Conservation (phyloP, 2,113 vertebrate species). For the Mustela nigripes region DNA sequence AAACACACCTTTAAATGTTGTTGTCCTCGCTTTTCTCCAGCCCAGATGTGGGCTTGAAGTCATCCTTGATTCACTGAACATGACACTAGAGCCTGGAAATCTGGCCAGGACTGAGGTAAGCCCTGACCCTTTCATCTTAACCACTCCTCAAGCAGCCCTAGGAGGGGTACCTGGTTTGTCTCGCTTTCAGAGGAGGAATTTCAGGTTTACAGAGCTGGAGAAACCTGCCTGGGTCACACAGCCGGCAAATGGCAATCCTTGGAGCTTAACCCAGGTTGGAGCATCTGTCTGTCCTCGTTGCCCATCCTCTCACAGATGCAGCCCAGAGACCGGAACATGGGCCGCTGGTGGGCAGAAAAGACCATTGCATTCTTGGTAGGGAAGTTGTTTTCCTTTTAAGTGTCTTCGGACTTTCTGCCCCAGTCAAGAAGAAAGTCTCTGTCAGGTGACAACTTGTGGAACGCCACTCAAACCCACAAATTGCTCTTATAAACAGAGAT, state of each 20-base stretch:
- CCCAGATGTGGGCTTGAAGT: background rate
- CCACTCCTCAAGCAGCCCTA: background rate
- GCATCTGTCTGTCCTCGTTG: background rate
- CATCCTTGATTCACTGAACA: background rate
- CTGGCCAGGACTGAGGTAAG: background rate
- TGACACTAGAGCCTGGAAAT: background rate
- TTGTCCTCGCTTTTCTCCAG: background rate
- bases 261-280: accelerated
- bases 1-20: background rate
- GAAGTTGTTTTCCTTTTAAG: background rate
- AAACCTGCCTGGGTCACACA: background rate
- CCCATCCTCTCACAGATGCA: background rate
- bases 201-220: background rate
- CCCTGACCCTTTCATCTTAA: background rate
- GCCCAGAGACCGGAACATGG: background rate
- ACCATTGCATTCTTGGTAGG: background rate
- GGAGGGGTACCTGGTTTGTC: background rate
- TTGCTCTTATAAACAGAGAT: background rate
- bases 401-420: background rate
- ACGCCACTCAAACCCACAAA: accelerated
- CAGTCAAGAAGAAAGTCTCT: background rate
- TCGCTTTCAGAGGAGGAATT: background rate
- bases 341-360: background rate
- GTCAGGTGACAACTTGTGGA: background rate
- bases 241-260: background rate